Percentiles rank a stretch among this genome's conserved stretches.
phyloP scores from a whole-genome alignment of 2,797 vertebrate species.

The Caiman crocodilus region DNA sequence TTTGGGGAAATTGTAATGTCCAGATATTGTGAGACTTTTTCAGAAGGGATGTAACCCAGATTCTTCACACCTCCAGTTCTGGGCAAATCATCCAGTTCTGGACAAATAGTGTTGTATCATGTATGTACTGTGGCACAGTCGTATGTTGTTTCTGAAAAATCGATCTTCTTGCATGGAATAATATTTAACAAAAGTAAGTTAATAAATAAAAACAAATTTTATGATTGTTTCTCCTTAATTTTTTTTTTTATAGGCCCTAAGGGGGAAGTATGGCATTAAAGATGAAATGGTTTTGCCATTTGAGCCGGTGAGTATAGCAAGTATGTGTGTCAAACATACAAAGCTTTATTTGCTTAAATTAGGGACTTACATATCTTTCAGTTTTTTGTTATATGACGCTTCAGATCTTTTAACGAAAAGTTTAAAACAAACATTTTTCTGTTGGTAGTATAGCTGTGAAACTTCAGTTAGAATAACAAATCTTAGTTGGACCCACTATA shows the following conservation, averaged over 20 bases:
- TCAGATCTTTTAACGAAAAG: not conserved
- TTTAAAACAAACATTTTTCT: not conserved
- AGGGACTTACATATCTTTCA: not conserved
- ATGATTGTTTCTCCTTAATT: not conserved
- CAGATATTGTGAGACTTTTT: not conserved
- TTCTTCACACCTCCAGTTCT: not conserved
- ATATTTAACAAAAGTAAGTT: not conserved
- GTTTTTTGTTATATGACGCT: not conserved
- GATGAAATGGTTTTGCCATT: conserved; percentile 98
- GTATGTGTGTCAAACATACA: accelerated
- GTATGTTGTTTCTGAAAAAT: not conserved
- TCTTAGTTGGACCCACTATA: not conserved
- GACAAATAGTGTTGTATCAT: not conserved
- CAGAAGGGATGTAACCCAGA: not conserved
- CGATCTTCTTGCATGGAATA: not conserved
- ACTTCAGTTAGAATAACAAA: not conserved
- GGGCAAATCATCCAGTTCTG: not conserved
- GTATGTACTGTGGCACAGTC: not conserved
- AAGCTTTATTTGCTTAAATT: not conserved
- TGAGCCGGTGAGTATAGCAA: conserved; percentile 89
- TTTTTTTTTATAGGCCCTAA: conserved; percentile 85
- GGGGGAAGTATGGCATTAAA: conserved; percentile 93
- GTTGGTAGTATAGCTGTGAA: not conserved
- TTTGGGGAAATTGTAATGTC: not conserved
- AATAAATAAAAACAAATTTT: not conserved